These are phyloP conservation scores for Takifugu ocellatus DNA, from an alignment of 2,797 vertebrate species.

Conservation along the genomic window DNA sequence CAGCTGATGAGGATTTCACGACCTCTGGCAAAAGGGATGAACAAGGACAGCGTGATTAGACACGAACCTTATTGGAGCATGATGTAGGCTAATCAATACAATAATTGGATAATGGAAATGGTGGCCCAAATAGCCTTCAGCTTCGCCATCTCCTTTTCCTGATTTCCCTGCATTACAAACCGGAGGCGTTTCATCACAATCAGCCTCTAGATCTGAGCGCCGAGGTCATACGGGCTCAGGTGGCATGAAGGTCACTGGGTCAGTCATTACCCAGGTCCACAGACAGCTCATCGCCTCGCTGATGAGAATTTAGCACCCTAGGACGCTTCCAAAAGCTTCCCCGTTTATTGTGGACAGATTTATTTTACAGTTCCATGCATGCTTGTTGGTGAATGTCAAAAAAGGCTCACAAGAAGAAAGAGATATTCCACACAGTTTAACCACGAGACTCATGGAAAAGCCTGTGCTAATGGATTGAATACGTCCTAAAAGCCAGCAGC, in stretches of 20 bases:
- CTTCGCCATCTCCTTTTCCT: background rate
- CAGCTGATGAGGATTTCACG: constrained; percentile 8
- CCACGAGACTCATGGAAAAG: constrained; percentile 18
- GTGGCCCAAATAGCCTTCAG: constrained; percentile 16
- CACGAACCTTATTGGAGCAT: constrained; percentile 34
- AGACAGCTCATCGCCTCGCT: constrained; percentile 5
- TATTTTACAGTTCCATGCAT: constrained; percentile 48
- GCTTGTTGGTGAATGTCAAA: constrained; percentile 5
- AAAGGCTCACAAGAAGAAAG: constrained; percentile 19
- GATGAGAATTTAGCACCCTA: constrained; percentile 29
- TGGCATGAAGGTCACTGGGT: constrained; percentile 24
- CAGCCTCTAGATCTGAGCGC: constrained; percentile 10
- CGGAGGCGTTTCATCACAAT: background rate
- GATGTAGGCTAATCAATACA: constrained; percentile 71
- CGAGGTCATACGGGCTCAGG: constrained; percentile 47
- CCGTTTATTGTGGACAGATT: constrained; percentile 34
- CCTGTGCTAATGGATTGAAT: background rate
- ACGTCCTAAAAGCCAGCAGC: no score
- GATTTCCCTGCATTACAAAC: constrained; percentile 12
- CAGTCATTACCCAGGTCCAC: constrained; percentile 32
- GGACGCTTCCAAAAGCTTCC: constrained; percentile 32
- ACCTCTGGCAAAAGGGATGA: constrained; percentile 40
- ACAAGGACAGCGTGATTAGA: constrained; percentile 49
- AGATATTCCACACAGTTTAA: constrained; percentile 11
- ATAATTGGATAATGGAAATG: constrained; percentile 60